Base-by-base conservation (phyloP, 1,140 invertebrate species). In the Tribolium castaneum region DNA sequence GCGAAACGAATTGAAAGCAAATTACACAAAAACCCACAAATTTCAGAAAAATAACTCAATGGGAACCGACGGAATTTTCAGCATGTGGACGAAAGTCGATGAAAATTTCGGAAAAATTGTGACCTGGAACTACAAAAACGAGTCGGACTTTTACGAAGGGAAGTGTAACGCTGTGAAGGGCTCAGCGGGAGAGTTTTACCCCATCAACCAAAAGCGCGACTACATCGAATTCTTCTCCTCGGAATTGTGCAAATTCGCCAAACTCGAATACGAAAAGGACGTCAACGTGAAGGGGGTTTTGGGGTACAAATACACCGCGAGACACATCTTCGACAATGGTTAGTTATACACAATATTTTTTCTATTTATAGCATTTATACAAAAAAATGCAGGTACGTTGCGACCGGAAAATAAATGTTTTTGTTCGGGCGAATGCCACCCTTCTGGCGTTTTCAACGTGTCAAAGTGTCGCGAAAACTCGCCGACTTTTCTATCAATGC, bases 401-500 rank as follows among this genome's bases (percentile, higher is more conserved):
- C 88, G 90, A 45, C 86, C 90, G 0, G 89, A 91, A 14, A 94
- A 95, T 82, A 86, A 89, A 1, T 95, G 94, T 81, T 95, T 89
- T 85, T 94, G 93, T 82, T 90, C 90, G 59, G 93, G 93, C 0
- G 88, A 92, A 76, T 94, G 93, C 83, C 87, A 87, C 1, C 94
- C 93, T 5, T 88, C 89, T 0, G 94, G 94, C 2, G 83, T 91
- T 3, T 86, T 87, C 2, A 91, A 91, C 78, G 90, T 92, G 70
- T 90, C 91, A 4, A 73, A 83, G 34, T 93, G 92, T 76, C 89
- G 91, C 76, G 89, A 87, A 80, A 91, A 91, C 16, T 91, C 93
- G 9, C 95, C 95, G 1, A 91, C 92, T 7, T 94, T 92, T 82
- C 87, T 95, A 6, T 94, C 94, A 12, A 91, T 92, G 79, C 95